Base-by-base conservation (phyloP, 2,113 vertebrate species). In the Dipodomys stephensi region DNA sequence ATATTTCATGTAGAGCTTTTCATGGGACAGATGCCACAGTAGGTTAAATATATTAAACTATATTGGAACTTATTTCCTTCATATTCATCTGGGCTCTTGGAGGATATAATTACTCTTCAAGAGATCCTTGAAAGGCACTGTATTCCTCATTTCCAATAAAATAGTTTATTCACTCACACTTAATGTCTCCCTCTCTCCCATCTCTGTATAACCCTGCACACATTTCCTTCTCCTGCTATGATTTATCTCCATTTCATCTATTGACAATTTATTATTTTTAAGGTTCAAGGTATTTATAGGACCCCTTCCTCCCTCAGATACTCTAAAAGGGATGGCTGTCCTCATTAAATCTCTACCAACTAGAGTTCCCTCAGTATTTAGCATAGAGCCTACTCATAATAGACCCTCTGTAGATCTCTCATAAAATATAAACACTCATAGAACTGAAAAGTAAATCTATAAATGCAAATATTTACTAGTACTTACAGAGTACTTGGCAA, bases 21-120 rank as follows among this genome's bases (percentile, higher is more conserved):
- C 94, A 81, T 44, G 89, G 92, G 92, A 95, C 88, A 93, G 78
- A 87, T 87, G 85, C 62, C 85, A 83, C 22, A 62, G 23, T 28
- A 87, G 78, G 82, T 87, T 94, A 93, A 94, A 87, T 73, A 81
- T 84, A 81, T 84, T 94, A 92, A 92, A 65, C 93, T 83, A 89
- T 80, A 77, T 87, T 92, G 46, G 19, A 72, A 94, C 81, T 92
- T 85, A 93, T 94, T 93, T 92, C 65, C 73, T 46, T 90, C 62
- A 80, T 74, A 92, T 64, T 91, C 73, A 72, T 92, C 64, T n/a
- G 94, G 74, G 16, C 5, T 77, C 22, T 39, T 80, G 81, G 69
- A 87, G 82, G 27, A 93, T 81, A 57, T 83, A 77, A 94, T 95
- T 91, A 83, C 35, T 93, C 69, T 92, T 93, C 73, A 80, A 2